phyloP scores from a whole-genome alignment of 2,797 vertebrate genomes.

The Cryptoblepharus egeriae region DNA sequence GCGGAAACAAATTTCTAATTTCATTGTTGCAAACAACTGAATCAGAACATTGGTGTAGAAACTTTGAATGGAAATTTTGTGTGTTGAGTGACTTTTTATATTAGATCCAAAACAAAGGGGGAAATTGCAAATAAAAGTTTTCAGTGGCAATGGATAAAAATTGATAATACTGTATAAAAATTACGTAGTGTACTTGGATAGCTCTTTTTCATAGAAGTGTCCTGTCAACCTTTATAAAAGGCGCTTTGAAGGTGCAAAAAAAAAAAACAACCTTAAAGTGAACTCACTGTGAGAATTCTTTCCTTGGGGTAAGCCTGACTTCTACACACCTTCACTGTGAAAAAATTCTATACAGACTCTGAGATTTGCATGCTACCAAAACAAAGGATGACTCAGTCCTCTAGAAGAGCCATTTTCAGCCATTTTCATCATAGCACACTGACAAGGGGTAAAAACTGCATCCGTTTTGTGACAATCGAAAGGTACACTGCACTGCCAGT shows the following conservation, averaged over 20 bases:
- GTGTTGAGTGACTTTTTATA: background rate
- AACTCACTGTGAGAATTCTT: background rate
- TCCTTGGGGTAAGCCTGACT: background rate
- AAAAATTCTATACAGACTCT: background rate
- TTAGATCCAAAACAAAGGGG: background rate
- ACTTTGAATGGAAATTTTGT: background rate
- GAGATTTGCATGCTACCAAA: background rate
- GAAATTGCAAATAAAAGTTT: background rate
- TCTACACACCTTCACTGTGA: conserved; percentile 13
- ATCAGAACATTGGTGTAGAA: conserved; percentile 10
- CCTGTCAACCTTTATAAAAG: conserved; percentile 8
- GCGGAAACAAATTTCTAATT: background rate
- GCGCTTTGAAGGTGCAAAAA: background rate
- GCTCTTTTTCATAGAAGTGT: conserved; percentile 11
- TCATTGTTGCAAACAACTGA: background rate
- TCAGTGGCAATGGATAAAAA: background rate
- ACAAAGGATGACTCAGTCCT: background rate
- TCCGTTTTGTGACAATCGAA: too few species aligned
- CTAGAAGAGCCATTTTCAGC: too few species aligned
- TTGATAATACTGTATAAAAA: background rate
- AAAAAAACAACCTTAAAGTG: background rate
- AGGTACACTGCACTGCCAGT: too few species aligned
- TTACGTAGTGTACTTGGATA: background rate
- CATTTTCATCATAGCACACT: too few species aligned
- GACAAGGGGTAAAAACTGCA: too few species aligned